Evolutionary conservation across 2,797 vertebrate genomes (phyloP), one percentile per base, ranked within the genome.

Genomic region (Phoeniculus purpureus): DNA sequence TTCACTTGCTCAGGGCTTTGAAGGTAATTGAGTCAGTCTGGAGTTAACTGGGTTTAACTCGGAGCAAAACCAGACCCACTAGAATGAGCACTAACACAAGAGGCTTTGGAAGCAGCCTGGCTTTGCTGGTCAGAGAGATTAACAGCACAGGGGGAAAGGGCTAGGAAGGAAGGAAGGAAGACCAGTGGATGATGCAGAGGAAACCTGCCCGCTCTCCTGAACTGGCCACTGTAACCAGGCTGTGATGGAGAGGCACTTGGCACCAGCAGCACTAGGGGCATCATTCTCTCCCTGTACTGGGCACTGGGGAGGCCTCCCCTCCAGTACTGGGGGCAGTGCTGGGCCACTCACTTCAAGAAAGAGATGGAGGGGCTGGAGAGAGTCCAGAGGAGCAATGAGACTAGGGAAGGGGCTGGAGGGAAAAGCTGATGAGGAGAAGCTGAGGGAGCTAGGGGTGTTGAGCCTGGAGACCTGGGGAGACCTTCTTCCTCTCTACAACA

Each of bases 11-110:
- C 3, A 6, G 61, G 66, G 72, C 62, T 91, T 80, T 93, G 88
- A 95, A 88, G 58, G 66, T 82, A 92, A 88, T 87, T 26, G 85
- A 75, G 72, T 85, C 92, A 86, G 80, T 90, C 83, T 91, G 68
- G 73, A 95, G 81, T 92, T 90, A 95, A 92, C 26, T 90, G 55
- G 61, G 88, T 89, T 91, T 87, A 94, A 89, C 72, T 90, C 75
- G 52, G 81, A 87, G 32, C 61, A 91, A 95, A 90, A 89, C 25
- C 77, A 56, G 68, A 59, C 85, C 55, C 65, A 77, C 78, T 87
- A 86, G 72, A 85, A 93, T 1, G 18, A 90, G 48, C 0, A 0
- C 5, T 68, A 85, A 72, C 40, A 80, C 59, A 87, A 92, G 85
- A 87, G 76, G 52, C 45, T 90, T 90, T 84, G 74, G 71, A 92